Base-by-base conservation (phyloP, 1,140 invertebrate species). In the Penaeus indicus region DNA sequence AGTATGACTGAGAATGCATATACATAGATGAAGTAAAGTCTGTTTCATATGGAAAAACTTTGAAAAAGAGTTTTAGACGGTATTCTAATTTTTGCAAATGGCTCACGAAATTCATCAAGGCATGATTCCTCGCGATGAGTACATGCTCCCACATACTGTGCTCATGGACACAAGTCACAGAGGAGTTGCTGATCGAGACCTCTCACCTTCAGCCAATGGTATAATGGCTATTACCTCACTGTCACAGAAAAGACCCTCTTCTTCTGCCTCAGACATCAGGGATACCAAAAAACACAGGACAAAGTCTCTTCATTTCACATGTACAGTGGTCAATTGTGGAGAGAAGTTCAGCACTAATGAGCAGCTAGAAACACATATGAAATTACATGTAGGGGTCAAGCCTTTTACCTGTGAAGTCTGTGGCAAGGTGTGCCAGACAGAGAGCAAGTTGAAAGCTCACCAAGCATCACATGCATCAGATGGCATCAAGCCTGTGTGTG, bases 351-450 rank as follows among this genome's bases (percentile, higher is more conserved):
- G 54, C 25, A 79, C 25, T 38, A 38, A 19, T 19, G 81, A 88
- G 27, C 22, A 84, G 22, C 82, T 88, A n/a, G 81, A 88, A n/a
- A 79, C 87, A 5, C 87, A 88, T 69, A 84, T 79, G 81, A 88
- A 88, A 47, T 54, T 88, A 47, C 87, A 88, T 60, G 27, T 77
- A 60, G 87, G 81, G 60, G 82, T 88, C n/a, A 84, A 88, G 60
- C 87, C 87, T 64, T 88, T 88, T 42, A 79, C 72, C 3, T 88
- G 87, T 64, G 61, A 78, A 64, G 62, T 84, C 0, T 88, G 87
- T 84, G 81, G 81, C 54, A 84, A 84, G 42, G 81, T 88, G 32
- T 88, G 87, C 63, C 32, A 84, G 47, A 88, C 87, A 78, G 87
- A 88, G 72, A 88, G 87, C 21, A 84, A 64, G 75, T 61, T 84